Evolutionary conservation across 2,113 vertebrate species (phyloP).

Genomic region (Lophotis ruficrista): DNA sequence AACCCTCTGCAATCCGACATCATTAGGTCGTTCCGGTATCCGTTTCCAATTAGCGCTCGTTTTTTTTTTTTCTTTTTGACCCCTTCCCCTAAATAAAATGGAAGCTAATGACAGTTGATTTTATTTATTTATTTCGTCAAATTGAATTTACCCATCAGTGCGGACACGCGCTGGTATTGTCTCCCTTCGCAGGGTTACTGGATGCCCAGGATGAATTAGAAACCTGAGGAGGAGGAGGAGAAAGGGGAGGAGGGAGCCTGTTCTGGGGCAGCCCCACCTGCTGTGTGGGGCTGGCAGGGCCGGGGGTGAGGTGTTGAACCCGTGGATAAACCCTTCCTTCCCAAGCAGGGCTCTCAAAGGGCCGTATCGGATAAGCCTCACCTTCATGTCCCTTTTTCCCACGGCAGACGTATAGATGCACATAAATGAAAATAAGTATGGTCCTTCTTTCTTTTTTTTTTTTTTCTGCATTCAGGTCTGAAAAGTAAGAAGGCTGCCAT

Average conservation of each 20-base stretch:
- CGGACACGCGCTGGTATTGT: not conserved
- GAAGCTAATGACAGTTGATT: constrained; percentile 88
- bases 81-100: constrained; percentile 82
- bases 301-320: fast-evolving
- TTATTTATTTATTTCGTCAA: constrained; percentile 89
- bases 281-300: not conserved
- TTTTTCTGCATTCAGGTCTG: not conserved
- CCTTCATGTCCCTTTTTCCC: not conserved
- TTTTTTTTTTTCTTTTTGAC: constrained; percentile 75
- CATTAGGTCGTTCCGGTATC: constrained; percentile 82
- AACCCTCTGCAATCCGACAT: constrained; percentile 79
- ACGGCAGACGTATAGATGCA: fast-evolving
- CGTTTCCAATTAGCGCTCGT: constrained; percentile 81
- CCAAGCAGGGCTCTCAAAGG: not conserved
- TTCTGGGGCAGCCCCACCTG: not conserved
- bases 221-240: not conserved
- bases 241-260: not conserved
- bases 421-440: not conserved
- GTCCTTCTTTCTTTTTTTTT: not conserved
- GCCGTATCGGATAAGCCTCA: fast-evolving
- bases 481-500: not conserved
- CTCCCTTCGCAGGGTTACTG: not conserved
- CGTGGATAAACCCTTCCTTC: not conserved
- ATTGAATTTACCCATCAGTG: constrained; percentile 77
- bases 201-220: not conserved